phyloP scores from a whole-genome alignment of 2,888 invertebrate genomes.

The Pammene aurita region DNA sequence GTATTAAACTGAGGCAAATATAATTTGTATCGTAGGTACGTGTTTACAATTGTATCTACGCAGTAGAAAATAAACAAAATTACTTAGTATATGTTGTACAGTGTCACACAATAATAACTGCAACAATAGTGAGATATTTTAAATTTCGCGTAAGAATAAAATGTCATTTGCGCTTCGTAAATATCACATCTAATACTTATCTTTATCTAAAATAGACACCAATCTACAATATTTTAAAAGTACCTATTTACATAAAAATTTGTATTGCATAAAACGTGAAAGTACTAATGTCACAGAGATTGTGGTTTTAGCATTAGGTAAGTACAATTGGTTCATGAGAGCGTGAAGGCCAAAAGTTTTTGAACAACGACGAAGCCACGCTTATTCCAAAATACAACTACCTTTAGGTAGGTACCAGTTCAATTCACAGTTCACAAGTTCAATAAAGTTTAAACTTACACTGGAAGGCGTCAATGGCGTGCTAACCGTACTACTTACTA shows the following conservation, averaged over 20 bases:
- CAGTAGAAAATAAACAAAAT: not conserved
- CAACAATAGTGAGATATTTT: conserved; percentile 1
- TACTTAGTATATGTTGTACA: not conserved
- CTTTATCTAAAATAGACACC: conserved; percentile 64
- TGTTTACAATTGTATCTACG: too few relatives aligned
- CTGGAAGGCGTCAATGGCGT: not conserved
- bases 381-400: not conserved
- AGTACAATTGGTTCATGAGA: conserved; percentile 16
- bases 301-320: conserved; percentile 8
- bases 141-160: conserved; percentile 24
- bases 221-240: conserved; percentile 37
- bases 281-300: not conserved
- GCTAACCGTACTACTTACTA: conserved; percentile 20
- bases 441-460: not conserved
- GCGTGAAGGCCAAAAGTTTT: not conserved
- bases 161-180: conserved; percentile 43
- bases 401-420: too few relatives aligned
- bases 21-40: too few relatives aligned
- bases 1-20: too few relatives aligned
- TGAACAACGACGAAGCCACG: not conserved
- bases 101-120: conserved; percentile 1
- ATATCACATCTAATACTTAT: conserved; percentile 40
- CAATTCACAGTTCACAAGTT: not conserved
- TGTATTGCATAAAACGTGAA: conserved; percentile 13
- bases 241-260: not conserved